A percentile compares a stretch with the other conserved stretches of the same genome.
These are phyloP conservation scores for Vesta saturnalis DNA, from an alignment of 2,888 invertebrate genomes.

Conservation along the genomic window DNA sequence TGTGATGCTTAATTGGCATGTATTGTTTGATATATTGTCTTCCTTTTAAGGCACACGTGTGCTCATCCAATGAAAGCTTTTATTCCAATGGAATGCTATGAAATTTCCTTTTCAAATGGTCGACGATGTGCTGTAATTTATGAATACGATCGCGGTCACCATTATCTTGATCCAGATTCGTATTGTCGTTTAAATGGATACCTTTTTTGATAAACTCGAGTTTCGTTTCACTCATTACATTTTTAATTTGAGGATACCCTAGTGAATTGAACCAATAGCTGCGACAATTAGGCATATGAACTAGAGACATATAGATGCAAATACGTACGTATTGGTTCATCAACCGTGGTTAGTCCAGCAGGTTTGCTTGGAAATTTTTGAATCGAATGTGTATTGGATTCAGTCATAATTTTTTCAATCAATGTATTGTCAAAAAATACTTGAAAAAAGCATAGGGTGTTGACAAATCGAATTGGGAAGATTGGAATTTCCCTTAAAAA, in stretches of 20 bases:
- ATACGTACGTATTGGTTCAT: constrained; percentile 37
- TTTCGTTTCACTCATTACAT: constrained; percentile 44
- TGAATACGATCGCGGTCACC: constrained; percentile 34
- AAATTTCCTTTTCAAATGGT: constrained; percentile 37
- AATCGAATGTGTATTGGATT: no score
- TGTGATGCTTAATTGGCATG: constrained; percentile 55
- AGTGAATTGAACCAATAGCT: constrained; percentile 44
- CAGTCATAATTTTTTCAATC: no score
- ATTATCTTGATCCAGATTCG: constrained; percentile 18
- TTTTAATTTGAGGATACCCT: constrained; percentile 40
- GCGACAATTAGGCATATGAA: constrained; percentile 27
- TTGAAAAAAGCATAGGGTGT: no score
- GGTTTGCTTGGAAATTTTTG: no score
- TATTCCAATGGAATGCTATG: constrained; percentile 39
- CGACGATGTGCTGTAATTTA: constrained; percentile 43
- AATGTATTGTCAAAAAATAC: no score
- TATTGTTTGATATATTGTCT: constrained; percentile 49
- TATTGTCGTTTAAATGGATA: constrained; percentile 47
- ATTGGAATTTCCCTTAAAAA: no score
- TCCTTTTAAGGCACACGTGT: constrained; percentile 47
- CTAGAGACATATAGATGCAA: constrained; percentile 45
- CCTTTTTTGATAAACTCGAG: constrained; percentile 43
- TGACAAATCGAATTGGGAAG: no score
- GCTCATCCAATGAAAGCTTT: constrained; percentile 47
- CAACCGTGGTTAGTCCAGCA: background rate